Base-by-base conservation (phyloP, 2,113 vertebrate genomes). In the Orthonyx spaldingii region DNA sequence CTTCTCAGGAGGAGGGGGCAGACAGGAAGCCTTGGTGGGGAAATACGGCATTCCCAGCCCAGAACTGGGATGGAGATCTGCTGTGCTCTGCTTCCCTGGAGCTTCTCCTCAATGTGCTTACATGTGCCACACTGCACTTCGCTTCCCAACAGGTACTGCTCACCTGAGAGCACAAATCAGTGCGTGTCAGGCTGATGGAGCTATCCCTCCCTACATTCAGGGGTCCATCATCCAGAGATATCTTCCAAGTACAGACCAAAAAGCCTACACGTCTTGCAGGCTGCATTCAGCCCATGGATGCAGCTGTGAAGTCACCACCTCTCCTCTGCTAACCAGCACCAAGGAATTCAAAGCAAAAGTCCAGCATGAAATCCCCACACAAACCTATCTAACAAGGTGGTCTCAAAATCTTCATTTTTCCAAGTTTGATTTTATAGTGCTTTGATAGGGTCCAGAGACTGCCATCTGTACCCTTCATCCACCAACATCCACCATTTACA, bases 181-280 rank as follows among this genome's bases (percentile, higher is more conserved):
- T 0, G 0, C 0, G 0, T 0, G 0, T 12, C 26, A 44, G 19
- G 37, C n/a, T 59, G 28, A 52, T 0, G 0, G 18, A 64, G 44
- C 26, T 39, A 57, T 37, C 19, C 17, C 6, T 19, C 16, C 21
- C 47, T 21, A 12, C 1, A 2, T 5, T 27, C 50, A 41, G 20
- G 18, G 32, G 57, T 87, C 33, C 35, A 64, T 28, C 70, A 79
- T 17, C 39, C 56, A 84, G 55, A 87, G 32, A 49, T 28, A 32
- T 9, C 59, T 74, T 60, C 33, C 35, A 88, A 47, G 19, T 3
- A 27, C 17, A 82, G 41, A 41, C 18, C 47, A 63, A 68, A 78
- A 42, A 4, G 19, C 19, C 37, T 8, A 5, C 18, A 0, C 8
- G 14, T 39, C 20, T 21, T 15, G 5, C 49, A 63, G 69, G 50